phyloP scores from a whole-genome alignment of 2,888 invertebrate species.

The Ennomos quercinarius region DNA sequence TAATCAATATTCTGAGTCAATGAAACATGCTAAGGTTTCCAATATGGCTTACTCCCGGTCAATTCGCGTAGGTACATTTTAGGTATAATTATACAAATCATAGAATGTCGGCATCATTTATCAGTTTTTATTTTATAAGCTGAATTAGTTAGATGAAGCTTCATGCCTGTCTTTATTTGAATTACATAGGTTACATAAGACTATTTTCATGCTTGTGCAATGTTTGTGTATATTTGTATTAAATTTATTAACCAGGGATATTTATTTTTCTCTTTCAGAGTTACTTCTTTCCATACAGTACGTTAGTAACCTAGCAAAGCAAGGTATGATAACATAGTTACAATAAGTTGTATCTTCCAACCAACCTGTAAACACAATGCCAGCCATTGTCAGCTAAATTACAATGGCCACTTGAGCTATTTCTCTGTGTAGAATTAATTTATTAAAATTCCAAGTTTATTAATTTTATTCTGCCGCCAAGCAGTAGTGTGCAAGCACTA shows the following conservation, averaged over 20 bases:
- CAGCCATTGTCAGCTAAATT: too few species aligned
- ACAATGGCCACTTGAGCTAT: neutral
- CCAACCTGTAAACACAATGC: neutral
- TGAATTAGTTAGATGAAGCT: conserved; percentile 5
- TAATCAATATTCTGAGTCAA: conserved; percentile 30
- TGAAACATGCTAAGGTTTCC: conserved; percentile 67
- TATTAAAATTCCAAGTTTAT: too few species aligned
- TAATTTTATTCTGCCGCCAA: too few species aligned
- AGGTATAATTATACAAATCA: conserved; percentile 45
- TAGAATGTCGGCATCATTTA: conserved; percentile 30
- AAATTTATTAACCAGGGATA: neutral
- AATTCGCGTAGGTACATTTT: conserved; percentile 50
- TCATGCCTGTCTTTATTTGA: conserved; percentile 19
- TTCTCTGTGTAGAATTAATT: too few species aligned
- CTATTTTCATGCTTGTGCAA: conserved; percentile 24
- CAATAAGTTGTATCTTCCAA: neutral
- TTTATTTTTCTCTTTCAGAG: conserved; percentile 42
- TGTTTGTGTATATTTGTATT: conserved; percentile 18
- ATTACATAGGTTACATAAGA: conserved; percentile 37
- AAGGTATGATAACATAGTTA: conserved; percentile 27
- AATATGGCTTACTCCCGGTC: conserved; percentile 73
- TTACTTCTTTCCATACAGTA: conserved; percentile 39
- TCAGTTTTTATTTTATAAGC: conserved; percentile 29
- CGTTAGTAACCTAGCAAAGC: conserved; percentile 41
- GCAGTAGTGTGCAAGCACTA: too few species aligned